Percentiles rank a stretch among this genome's conserved stretches.
These are phyloP conservation scores for Anabas testudineus DNA, from an alignment of 2,797 vertebrate genomes.

Conservation along the genomic window DNA sequence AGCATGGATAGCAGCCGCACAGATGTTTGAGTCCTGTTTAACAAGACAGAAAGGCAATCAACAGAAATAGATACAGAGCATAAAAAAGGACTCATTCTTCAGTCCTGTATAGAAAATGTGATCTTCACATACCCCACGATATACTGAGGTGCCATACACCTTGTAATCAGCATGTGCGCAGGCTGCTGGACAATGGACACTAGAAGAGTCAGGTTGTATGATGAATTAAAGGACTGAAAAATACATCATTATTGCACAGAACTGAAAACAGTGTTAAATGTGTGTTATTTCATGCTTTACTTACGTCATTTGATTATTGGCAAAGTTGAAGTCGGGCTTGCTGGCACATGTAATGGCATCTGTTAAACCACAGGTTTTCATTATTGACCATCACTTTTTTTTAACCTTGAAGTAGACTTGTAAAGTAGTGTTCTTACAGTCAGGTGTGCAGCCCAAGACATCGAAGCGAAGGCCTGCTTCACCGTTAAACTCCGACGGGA, in stretches of 20 bases:
- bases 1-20: constrained; percentile 85
- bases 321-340: constrained; percentile 72
- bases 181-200: constrained; percentile 84
- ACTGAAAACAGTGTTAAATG: neutral
- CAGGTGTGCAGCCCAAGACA: constrained; percentile 81
- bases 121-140: constrained; percentile 79
- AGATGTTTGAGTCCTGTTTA: constrained; percentile 84
- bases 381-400: constrained; percentile 5
- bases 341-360: constrained; percentile 79
- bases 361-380: constrained; percentile 47
- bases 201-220: constrained; percentile 48
- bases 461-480: constrained; percentile 83
- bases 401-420: neutral
- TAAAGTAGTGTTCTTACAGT: constrained; percentile 72
- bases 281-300: constrained; percentile 28
- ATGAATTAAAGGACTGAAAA: neutral
- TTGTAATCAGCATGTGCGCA: constrained; percentile 71
- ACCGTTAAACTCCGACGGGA: constrained; percentile 70
- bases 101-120: neutral
- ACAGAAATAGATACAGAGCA: neutral
- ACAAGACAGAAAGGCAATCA: neutral
- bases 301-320: constrained; percentile 78
- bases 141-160: constrained; percentile 77
- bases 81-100: neutral
- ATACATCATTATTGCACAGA: neutral